Evolutionary conservation across 2,113 vertebrate species (phyloP), one percentile per base, ranked within the genome.

Genomic region (Natator depressus): DNA sequence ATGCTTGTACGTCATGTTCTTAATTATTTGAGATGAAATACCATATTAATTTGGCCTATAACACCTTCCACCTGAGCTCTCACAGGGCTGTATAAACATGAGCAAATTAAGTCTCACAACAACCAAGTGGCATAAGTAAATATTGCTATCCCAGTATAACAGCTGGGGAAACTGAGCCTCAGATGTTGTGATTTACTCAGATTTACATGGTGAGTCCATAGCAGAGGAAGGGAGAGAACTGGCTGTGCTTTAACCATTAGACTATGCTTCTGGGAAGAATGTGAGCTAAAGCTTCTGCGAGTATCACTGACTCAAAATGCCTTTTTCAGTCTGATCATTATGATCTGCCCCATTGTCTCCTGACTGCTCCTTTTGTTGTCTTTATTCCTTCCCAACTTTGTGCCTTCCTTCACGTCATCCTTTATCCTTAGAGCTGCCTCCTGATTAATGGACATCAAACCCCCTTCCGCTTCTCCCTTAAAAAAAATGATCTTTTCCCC

Each of bases 171-270:
- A 97, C 78, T 38, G 65, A 72, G 65, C 19, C 19, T 72, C 81
- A 38, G 89, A 81, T 51, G 54, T 87, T 54, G 87, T 95, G 84
- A 96, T 95, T 97, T 95, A 95, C 95, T 97, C 79, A 95, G 47
- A 91, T 81, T 20, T n/a, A 47, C 95, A 84, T 94, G 80, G n/a
- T 94, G 91, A 93, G 93, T 47, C 69, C 79, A 84, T 47, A 81
- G 84, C 85, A 0, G 20, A 69, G 81, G 93, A 94, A 51, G 2
- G 42, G 94, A 75, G 76, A 78, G 87, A 47, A 55, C 54, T 59
- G 82, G 3, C 4, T 46, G 11, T 76, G 22, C 42, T 76, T 46
- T 11, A 76, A 25, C 42, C 42, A 46, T 8, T 47, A 75, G 3
- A 24, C 38, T 75, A 10, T 78, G 46, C 42, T 47, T 78, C 38